Evolutionary conservation across 2,888 invertebrate species (phyloP), one percentile per base, ranked within the genome.

Genomic region (Limnephilus rhombicus): DNA sequence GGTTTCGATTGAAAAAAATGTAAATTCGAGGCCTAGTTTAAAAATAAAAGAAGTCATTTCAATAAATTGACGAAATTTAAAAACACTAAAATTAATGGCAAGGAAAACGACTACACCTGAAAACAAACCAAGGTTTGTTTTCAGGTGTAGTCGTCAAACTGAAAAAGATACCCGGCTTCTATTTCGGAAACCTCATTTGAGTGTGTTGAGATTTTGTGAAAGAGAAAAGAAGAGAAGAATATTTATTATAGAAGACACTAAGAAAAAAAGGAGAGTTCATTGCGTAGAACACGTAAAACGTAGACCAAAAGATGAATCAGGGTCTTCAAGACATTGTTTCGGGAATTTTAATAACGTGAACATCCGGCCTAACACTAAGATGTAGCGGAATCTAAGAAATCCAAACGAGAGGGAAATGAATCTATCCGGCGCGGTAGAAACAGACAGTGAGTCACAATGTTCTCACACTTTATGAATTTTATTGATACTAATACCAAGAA

Each of bases 401-500:
- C 24, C 85, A n/a, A 85, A 85, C 41, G 85, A 85, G 85, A 85
- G 41, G 37, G 85, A 85, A 85, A 85, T 85, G 31, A 85, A 85
- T 85, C 85, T 41, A 85, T 85, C 18, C 85, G 37, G 85, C 37
- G 85, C 37, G 37, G 41, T n/a, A 34, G 85, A 41, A 34, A 83
- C 68, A 68, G 82, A 34, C 31, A 83, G 37, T 85, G 85, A 85
- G 31, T 85, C 85, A 85, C 37, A 7, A 83, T 37, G 15, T 83
- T 83, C 82, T 82, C 31, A 83, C 82, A 34, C 31, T 37, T 31
- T 83, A 37, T 83, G 82, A 83, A 83, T 83, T 83, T 2, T 18
- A 24, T 68, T 24, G 68, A n/a, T 83, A 82, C 29, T 34, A 83
- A 83, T 83, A 18, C 82, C 31, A 29, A 83, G 82, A 83, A 83